Conservation (phyloP, 1,140 invertebrate genomes). For the Cyrtorhinus lividipennis region DNA sequence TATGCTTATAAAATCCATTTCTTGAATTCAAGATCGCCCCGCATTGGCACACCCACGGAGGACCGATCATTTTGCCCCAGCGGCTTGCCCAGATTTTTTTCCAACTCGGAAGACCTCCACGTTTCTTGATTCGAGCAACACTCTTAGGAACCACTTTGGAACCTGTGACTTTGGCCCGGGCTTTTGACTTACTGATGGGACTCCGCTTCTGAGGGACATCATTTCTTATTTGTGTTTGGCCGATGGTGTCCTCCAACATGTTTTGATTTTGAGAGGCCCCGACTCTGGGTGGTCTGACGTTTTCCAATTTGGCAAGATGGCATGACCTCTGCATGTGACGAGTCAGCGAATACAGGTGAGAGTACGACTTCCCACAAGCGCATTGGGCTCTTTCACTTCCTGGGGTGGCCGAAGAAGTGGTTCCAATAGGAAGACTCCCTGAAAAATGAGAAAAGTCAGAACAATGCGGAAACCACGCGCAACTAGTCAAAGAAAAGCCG, state of each 20-base stretch:
- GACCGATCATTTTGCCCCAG: not conserved
- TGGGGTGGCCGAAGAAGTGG: no score
- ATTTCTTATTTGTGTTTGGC: not conserved
- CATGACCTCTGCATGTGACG: not conserved
- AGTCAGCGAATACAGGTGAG: not conserved
- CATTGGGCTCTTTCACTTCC: no score
- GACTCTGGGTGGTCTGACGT: not conserved
- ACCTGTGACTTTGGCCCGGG: no score
- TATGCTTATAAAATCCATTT: not conserved
- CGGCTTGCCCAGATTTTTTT: not conserved
- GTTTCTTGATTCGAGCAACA: not conserved
- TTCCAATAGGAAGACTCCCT: no score
- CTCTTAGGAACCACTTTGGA: not conserved
- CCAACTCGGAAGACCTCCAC: not conserved
- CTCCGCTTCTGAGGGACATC: no score
- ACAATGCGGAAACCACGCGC: no score
- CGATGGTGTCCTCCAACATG: not conserved
- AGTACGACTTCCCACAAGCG: not conserved
- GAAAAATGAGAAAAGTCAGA: no score
- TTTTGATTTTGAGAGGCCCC: not conserved
- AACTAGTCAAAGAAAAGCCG: no score
- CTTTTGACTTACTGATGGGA: no score
- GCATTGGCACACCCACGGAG: not conserved
- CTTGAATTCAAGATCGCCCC: not conserved
- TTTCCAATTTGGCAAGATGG: not conserved